phyloP scores from a whole-genome alignment of 92 coral and sea anemone genomes.

The Muricea muricata region DNA sequence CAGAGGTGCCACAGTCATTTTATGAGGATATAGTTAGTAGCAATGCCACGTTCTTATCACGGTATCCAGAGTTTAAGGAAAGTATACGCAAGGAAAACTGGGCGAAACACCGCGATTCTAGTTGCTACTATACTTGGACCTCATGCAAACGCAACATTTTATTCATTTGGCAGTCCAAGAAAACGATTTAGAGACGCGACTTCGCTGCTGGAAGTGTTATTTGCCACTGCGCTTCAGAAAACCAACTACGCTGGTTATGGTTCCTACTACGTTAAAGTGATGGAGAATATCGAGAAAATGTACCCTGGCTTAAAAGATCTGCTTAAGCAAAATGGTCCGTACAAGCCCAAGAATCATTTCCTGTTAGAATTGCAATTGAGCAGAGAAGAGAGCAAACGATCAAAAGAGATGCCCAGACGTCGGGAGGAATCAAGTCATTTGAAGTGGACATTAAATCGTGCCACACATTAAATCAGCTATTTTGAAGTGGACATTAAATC shows the following conservation, averaged over 20 bases:
- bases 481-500: conserved; percentile 25
- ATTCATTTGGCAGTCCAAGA: conserved; percentile 21
- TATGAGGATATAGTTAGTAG: not conserved
- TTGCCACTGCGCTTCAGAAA: conserved; percentile 5
- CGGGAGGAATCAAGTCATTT: conserved; percentile 10
- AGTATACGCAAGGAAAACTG: conserved; percentile 9
- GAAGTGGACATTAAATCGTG: conserved; percentile 25
- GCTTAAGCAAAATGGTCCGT: conserved; percentile 23
- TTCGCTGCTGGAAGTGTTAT: conserved; percentile 5
- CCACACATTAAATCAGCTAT: not conserved
- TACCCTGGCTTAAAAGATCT: conserved; percentile 27
- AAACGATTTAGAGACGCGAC: not conserved
- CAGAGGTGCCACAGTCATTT: not conserved
- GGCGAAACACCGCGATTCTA: conserved; percentile 21
- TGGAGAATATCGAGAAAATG: conserved; percentile 16
- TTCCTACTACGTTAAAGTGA: conserved; percentile 19
- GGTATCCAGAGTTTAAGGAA: conserved; percentile 17
- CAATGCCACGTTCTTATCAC: conserved; percentile 4
- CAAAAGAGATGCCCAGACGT: conserved; percentile 15
- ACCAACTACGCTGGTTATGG: conserved; percentile 20
- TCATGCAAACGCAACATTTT: conserved; percentile 16
- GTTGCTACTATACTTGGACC: conserved; percentile 5
- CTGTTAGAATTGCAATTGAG: conserved; percentile 16
- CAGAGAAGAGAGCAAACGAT: conserved; percentile 13
- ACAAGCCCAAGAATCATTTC: conserved; percentile 24